Percentiles rank a stretch among this genome's conserved stretches.
phyloP scores from a whole-genome alignment of 1,140 invertebrate species.

The Drosophila auraria region DNA sequence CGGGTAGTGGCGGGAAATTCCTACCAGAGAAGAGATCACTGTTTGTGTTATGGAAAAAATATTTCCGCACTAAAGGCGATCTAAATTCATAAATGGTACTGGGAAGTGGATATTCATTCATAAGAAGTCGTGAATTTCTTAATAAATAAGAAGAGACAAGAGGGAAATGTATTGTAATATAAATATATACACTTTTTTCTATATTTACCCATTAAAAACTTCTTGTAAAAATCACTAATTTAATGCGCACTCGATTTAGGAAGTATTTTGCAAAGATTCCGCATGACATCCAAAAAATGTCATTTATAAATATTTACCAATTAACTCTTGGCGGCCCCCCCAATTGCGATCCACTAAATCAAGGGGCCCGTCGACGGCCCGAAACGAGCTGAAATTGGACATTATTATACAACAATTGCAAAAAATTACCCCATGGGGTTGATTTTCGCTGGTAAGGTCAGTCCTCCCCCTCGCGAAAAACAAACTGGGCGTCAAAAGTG shows the following conservation, averaged over 20 bases:
- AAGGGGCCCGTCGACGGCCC: conserved; percentile 13
- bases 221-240: not conserved
- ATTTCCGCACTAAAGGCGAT: not conserved
- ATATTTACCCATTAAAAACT: no score
- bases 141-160: not conserved
- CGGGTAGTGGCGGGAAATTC: conserved; percentile 5
- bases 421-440: conserved; percentile 39
- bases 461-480: conserved; percentile 5
- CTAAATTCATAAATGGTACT: not conserved
- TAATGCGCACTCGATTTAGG: not conserved
- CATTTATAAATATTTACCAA: conserved; percentile 22
- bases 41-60: not conserved
- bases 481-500: conserved; percentile 52
- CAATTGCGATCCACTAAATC: conserved; percentile 38
- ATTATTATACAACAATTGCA: conserved; percentile 54
- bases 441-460: conserved; percentile 41
- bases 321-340: conserved; percentile 7
- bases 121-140: not conserved
- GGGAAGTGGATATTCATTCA: not conserved
- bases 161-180: no score
- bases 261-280: conserved; percentile 6
- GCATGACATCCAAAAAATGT: not conserved
- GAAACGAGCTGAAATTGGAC: conserved; percentile 53
- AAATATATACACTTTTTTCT: no score
- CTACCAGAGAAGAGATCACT: not conserved